Evolutionary conservation across 2,113 vertebrate species (phyloP).

Genomic region (Ramphastos sulfuratus): DNA sequence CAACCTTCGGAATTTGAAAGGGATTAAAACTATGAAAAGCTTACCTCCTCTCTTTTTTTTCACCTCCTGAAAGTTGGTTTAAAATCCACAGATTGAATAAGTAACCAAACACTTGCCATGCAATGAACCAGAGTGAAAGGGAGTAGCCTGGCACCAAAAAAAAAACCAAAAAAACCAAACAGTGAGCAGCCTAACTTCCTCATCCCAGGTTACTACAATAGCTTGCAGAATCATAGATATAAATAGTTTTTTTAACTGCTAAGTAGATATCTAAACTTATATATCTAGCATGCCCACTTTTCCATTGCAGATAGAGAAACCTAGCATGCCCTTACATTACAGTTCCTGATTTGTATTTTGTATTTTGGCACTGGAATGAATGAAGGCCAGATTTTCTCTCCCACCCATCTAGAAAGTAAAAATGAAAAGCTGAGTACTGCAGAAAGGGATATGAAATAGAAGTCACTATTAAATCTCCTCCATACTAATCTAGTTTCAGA

Average conservation of each 20-base stretch:
- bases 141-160: neutral
- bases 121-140: neutral
- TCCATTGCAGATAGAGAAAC: neutral
- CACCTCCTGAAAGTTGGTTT: neutral
- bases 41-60: rapidly evolving
- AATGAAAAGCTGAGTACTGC: neutral
- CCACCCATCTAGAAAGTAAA: neutral
- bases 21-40: neutral
- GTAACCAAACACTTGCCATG: neutral
- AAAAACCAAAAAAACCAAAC: no score
- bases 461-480: neutral
- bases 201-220: neutral
- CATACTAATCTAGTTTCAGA: neutral
- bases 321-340: neutral
- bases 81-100: neutral
- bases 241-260: no score
- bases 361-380: neutral
- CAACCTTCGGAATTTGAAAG: neutral
- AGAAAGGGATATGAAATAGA: neutral
- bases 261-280: neutral
- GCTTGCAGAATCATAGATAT: neutral
- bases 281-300: neutral
- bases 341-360: neutral
- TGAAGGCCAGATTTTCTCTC: neutral
- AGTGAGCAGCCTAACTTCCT: neutral